Conservation (phyloP, 2,797 vertebrate genomes). For the Pteronotus mesoamericanus region DNA sequence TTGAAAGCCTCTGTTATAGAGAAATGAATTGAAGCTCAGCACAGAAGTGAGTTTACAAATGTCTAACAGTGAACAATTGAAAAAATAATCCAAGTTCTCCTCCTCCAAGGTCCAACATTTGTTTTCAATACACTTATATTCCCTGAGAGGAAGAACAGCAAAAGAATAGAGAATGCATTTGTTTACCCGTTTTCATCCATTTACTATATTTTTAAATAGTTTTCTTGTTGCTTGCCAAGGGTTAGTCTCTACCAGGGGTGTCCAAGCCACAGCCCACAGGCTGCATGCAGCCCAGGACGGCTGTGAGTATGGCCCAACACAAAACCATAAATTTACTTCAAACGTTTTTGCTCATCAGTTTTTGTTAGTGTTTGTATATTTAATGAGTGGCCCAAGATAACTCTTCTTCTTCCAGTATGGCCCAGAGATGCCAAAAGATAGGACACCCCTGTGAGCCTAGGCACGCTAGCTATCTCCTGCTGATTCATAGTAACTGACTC, state of each 20-base stretch:
- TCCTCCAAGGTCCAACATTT: background rate
- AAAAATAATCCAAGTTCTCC: background rate
- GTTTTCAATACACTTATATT: background rate
- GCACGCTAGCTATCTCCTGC: background rate
- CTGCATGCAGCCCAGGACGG: no score
- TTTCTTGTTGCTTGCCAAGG: background rate
- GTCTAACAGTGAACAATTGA: background rate
- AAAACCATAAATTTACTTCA: no score
- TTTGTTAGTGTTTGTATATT: no score
- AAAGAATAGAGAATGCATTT: background rate
- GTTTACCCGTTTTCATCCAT: background rate
- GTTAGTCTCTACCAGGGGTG: background rate
- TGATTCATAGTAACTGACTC: background rate
- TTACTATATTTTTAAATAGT: background rate
- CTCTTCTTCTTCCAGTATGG: no score
- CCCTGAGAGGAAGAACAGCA: background rate
- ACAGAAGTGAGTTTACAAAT: background rate
- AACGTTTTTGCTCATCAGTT: no score
- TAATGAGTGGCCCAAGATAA: no score
- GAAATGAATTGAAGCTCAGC: background rate
- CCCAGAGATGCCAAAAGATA: no score
- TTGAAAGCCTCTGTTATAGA: background rate
- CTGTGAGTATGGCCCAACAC: no score
- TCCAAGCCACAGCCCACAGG: no score
- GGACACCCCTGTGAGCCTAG: no score